Base-by-base conservation (phyloP, 2,797 vertebrate species). In the Hylomyscus alleni region DNA sequence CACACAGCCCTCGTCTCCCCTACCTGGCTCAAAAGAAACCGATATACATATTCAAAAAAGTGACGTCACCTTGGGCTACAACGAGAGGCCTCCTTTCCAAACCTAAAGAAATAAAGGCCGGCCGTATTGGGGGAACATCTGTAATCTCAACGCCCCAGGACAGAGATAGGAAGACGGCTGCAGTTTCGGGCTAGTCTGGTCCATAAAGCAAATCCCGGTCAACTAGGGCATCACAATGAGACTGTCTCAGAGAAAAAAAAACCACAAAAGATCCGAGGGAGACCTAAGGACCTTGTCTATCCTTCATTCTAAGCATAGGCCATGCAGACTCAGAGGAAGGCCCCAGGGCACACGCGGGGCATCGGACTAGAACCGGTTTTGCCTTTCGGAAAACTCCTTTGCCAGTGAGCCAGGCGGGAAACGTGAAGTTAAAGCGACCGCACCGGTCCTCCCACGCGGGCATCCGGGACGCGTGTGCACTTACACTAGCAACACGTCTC, bases 401-500 rank as follows among this genome's bases (percentile, higher is more conserved):
- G 13, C 60, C 54, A 90, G 29, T 7, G 2, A 52, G 1, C 10
- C 17, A 26, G 9, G 77, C 0, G 17, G 83, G 20, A 77, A 91
- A 34, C 6, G 2, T 19, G 22, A 31, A 54, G 19, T n/a, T 13
- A 31, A 37, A 1, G 67, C 2, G 82, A 80, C 8, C 58, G 26
- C 47, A 26, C 47, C 14, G 54, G 19, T 58, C 40, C 75, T 60
- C 54, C 69, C 4, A 50, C 60, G 11, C 56, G 11, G 34, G 34
- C 40, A 84, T 47, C 54, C 47, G 26, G 50, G n/a, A 78, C 47
- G 34, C 76, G 20, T 47, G 72, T 19, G 62, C 77, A 78, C 84
- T 92, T 14, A 94, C 67, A 62, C 87, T 26, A 84, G 40, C 87
- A 69, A 76, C 47, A 67, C 72, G 81, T 67, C 89, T 62, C n/a